phyloP scores from a whole-genome alignment of 2,888 invertebrate genomes.

The Cabera pusaria region DNA sequence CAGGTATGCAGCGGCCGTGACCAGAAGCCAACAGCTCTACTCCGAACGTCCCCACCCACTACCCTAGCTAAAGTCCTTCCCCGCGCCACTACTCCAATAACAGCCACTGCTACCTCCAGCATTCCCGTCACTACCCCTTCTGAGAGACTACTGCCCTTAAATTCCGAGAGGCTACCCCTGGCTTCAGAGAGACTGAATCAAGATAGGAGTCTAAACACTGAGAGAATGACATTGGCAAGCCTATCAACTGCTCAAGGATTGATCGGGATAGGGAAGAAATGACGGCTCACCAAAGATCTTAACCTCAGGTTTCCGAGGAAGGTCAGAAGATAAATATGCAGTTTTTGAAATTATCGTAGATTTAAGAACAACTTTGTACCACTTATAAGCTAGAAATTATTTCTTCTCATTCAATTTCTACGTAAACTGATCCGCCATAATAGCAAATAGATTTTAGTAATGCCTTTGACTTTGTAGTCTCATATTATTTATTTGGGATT shows the following conservation, averaged over 20 bases:
- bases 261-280: slow-evolving; percentile 76
- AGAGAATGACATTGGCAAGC: slow-evolving; percentile 63
- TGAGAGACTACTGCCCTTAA: slow-evolving; percentile 55
- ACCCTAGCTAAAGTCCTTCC: slow-evolving; percentile 56
- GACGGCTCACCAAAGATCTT: slow-evolving; percentile 67
- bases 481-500: too few species aligned
- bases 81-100: slow-evolving; percentile 59
- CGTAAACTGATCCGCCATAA: too few species aligned
- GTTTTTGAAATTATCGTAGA: background rate
- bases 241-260: slow-evolving; percentile 69
- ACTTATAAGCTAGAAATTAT: too few species aligned
- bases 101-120: slow-evolving; percentile 36
- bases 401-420: too few species aligned
- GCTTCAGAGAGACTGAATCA: slow-evolving; percentile 24
- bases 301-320: slow-evolving; percentile 58
- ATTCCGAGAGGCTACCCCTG: slow-evolving; percentile 29
- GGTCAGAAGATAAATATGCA: slow-evolving; percentile 51
- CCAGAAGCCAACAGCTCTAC: slow-evolving; percentile 63
- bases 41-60: slow-evolving; percentile 68
- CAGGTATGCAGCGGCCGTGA: slow-evolving; percentile 80
- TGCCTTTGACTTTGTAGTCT: slow-evolving; percentile 6
- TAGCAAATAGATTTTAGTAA: background rate
- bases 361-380: too few species aligned
- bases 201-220: slow-evolving; percentile 46
- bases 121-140: slow-evolving; percentile 31